Base-by-base conservation (phyloP, 1,140 invertebrate species). In the Drosophila bocqueti region DNA sequence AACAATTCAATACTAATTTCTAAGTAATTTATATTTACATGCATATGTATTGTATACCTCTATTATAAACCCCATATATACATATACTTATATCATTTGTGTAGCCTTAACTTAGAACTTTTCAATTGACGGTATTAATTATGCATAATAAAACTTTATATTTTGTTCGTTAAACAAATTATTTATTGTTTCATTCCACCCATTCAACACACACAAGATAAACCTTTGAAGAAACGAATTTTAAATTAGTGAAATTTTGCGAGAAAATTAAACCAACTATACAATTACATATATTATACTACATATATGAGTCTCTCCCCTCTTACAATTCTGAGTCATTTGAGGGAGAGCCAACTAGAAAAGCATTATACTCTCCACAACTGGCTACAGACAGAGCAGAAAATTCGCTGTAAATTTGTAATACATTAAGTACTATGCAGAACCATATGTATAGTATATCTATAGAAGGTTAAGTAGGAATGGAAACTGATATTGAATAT, bases 221-320 rank as follows among this genome's bases (percentile, higher is more conserved):
- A 77, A 77, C 75, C 81, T 83, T 86, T 83, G 83, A 83, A 79
- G 75, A 91, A 92, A 90, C 91, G 91, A 92, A 92, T 92, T 92
- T 92, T 92, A 80, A 92, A 92, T 91, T 92, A 92, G 91, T 79
- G 72, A 92, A 91, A 81, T 84, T 84, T 90, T 87, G 83, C 77
- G 65, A 76, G 31, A 31, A 45, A 72, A 74, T 62, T 46, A 75
- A 63, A 55, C 67, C 49, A 82, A 89, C 76, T 87, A 79, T 83
- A 87, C 79, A 83, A 72, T 64, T 82, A 76, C 38, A 74, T 50
- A 71, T 66, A 81, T 55, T 67, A 64, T 67, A 67, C 75, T 67
- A 91, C 63, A 79, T 71, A 68, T 68, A 80, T 64, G 67, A 55
- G 67, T 63, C 62, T 49, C 79, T 71, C 40, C 52, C 67, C 67